A percentile compares a stretch with the other conserved stretches of the same genome.
phyloP scores from a whole-genome alignment of 2,888 invertebrate species.

The Ophion ventricosus region DNA sequence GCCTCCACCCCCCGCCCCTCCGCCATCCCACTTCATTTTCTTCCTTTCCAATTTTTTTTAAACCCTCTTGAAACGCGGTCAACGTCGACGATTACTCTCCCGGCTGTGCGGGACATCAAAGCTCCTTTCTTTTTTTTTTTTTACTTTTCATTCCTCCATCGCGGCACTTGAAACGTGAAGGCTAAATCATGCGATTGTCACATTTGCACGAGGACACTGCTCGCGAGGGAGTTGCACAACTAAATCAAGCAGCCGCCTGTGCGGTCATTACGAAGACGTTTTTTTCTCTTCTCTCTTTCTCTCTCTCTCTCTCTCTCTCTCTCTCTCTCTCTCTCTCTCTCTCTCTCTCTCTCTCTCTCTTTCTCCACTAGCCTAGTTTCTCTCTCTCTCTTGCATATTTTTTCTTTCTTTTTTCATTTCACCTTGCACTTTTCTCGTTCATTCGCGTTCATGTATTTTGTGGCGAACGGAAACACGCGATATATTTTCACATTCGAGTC shows the following conservation, averaged over 20 bases:
- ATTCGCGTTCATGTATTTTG: constrained; percentile 13
- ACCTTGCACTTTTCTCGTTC: constrained; percentile 27
- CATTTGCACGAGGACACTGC: constrained; percentile 47
- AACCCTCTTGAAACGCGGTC: constrained; percentile 51
- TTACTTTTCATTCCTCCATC: background rate
- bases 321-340: background rate
- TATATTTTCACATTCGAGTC: constrained; percentile 22
- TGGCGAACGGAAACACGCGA: constrained; percentile 35
- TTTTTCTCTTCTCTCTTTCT: constrained; percentile 3
- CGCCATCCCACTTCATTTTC: background rate
- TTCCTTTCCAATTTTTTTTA: constrained; percentile 31
- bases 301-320: background rate
- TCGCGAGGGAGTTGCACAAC: constrained; percentile 17
- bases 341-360: background rate
- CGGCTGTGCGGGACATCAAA: constrained; percentile 41
- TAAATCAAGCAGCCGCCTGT: constrained; percentile 38
- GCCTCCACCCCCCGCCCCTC: background rate
- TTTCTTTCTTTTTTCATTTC: constrained; percentile 10
- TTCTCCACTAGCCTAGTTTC: constrained; percentile 3
- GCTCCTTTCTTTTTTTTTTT: constrained; percentile 35
- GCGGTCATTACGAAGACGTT: constrained; percentile 30
- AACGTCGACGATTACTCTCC: constrained; percentile 51
- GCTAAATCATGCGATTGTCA: constrained; percentile 59
- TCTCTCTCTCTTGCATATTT: background rate
- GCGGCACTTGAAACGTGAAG: constrained; percentile 32